Conservation (phyloP, 2,888 invertebrate species). For the Dysmachus trigonus region DNA sequence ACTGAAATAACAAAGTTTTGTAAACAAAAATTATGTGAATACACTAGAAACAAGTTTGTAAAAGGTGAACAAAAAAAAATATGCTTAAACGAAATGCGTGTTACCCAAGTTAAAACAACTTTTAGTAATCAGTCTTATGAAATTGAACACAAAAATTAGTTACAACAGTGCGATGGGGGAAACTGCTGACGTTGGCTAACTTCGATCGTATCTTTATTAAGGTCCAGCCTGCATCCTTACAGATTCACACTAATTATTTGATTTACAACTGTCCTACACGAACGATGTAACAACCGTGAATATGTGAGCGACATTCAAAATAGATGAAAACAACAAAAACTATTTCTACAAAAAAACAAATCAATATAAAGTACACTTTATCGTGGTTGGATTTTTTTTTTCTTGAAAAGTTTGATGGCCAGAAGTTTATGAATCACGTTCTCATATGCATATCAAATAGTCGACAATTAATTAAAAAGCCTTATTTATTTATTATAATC, state of each 20-base stretch:
- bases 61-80: background rate
- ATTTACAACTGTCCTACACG: too few relatives aligned
- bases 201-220: background rate
- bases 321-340: too few relatives aligned
- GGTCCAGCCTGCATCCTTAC: background rate
- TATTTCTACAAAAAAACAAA: background rate
- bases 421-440: background rate
- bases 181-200: background rate
- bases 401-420: background rate
- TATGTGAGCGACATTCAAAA: too few relatives aligned
- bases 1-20: constrained; percentile 3
- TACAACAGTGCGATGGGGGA: background rate
- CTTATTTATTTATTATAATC: background rate
- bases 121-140: constrained; percentile 27
- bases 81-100: background rate
- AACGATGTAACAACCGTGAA: too few relatives aligned
- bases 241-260: background rate
- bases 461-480: too few relatives aligned
- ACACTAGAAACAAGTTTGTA: constrained; percentile 4
- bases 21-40: constrained; percentile 15
- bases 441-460: too few relatives aligned
- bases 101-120: background rate
- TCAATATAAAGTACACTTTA: background rate
- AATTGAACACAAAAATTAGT: constrained; percentile 23
- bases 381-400: background rate